Evolutionary conservation across 2,797 vertebrate genomes (phyloP).

Genomic region (Hippocampus kuda): DNA sequence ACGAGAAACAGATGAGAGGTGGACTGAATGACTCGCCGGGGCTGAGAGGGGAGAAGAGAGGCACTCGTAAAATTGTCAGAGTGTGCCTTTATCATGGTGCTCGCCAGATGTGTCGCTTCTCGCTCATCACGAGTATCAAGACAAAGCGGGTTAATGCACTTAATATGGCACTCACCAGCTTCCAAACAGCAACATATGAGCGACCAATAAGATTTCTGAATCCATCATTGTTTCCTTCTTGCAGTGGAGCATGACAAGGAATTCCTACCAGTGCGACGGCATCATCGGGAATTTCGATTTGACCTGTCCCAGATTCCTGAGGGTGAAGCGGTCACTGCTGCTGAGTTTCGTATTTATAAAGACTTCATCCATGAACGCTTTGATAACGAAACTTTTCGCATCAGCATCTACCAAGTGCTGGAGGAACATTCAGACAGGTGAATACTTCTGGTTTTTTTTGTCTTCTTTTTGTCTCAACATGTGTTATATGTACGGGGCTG

Average conservation of each 20-base stretch:
- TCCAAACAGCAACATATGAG: slow-evolving; percentile 25
- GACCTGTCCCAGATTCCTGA: slow-evolving; percentile 92
- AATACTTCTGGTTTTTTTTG: background rate
- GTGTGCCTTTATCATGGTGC: slow-evolving; percentile 48
- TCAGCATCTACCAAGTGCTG: slow-evolving; percentile 91
- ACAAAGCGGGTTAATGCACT: slow-evolving; percentile 40
- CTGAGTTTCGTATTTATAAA: slow-evolving; percentile 95
- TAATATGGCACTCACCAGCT: slow-evolving; percentile 27
- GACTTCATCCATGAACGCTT: slow-evolving; percentile 86
- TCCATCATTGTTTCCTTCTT: slow-evolving; percentile 8
- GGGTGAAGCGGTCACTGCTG: slow-evolving; percentile 90
- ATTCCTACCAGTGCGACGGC: slow-evolving; percentile 83
- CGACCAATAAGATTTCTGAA: background rate
- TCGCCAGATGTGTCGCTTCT: slow-evolving; percentile 39
- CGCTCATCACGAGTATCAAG: slow-evolving; percentile 30
- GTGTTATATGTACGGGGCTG: background rate
- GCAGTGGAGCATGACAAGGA: slow-evolving; percentile 95
- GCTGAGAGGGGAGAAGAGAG: slow-evolving; percentile 47
- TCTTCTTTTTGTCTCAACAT: background rate
- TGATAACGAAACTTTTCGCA: slow-evolving; percentile 90
- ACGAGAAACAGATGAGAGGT: slow-evolving; percentile 68
- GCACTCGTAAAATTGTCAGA: slow-evolving; percentile 64
- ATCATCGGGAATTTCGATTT: slow-evolving; percentile 90
- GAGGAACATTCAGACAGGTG: slow-evolving; percentile 84
- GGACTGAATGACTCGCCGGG: slow-evolving; percentile 55